Evolutionary conservation across 2,113 vertebrate species (phyloP), one percentile per base, ranked within the genome.

Genomic region (Helogale parvula): DNA sequence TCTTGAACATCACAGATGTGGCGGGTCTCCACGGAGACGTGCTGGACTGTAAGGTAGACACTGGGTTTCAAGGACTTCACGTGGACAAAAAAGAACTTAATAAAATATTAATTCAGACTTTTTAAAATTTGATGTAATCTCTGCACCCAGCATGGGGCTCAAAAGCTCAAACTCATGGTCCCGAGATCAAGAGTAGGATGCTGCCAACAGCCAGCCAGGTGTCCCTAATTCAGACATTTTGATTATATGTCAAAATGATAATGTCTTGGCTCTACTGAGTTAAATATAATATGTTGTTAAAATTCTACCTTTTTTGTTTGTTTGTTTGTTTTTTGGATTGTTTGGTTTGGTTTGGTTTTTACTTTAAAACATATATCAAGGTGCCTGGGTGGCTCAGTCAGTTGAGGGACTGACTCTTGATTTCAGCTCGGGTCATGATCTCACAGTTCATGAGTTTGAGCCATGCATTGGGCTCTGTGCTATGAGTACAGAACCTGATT

Each of bases 251-350:
- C 92, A 13, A 89, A 89, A 63, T 94, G 85, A 85, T 71, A 81
- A 71, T 85, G 47, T 63, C 90, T 87, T 66, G 50, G 82, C 76
- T 87, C 21, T 25, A 38, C 31, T 94, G 45, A 25, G 35, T 66
- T 91, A 76, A 87, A 81, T 74, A 50, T 66, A 76, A 81, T 89
- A 76, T 41, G 80, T 88, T 86, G 84, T 81, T 92, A 38, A 84
- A 54, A 45, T 95, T 71, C 68, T 4, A 92, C 68, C 6, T 66
- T 80, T 5, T 31, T 80, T 92, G 57, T 35, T 57, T 54, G 15
- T 57, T 19, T 57, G 50, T 50, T 50, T 50, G 21, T 17, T 21
- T 57, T 57, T 50, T 50, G 50, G 50, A 7, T 57, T 19, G 54
- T 57, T 57, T 19, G 19, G 50, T 50, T 50, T 50, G 19, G 17